phyloP scores from a whole-genome alignment of 2,888 invertebrate species.

The Drosophila leonis region DNA sequence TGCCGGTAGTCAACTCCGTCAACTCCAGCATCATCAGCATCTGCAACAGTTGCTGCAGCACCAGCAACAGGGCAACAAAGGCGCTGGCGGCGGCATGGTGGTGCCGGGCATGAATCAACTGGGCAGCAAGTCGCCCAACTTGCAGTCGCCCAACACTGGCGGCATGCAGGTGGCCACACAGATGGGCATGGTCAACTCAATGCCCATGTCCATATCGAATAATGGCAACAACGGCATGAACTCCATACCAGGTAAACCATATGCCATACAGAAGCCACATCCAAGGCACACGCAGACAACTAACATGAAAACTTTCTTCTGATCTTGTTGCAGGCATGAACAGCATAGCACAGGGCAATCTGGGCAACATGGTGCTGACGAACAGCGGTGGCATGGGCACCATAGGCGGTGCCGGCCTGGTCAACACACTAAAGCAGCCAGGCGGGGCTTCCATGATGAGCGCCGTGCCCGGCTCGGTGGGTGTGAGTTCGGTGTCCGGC shows the following conservation, averaged over 20 bases:
- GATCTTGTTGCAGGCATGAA: constrained; percentile 88
- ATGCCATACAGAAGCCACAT: too few relatives aligned
- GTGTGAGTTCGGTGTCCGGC: constrained; percentile 80
- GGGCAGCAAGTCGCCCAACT: constrained; percentile 93
- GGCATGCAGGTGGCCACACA: constrained; percentile 89
- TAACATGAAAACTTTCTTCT: background rate
- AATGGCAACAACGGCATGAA: constrained; percentile 91
- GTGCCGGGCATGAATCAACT: constrained; percentile 90
- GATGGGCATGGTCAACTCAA: constrained; percentile 89
- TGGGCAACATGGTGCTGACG: constrained; percentile 92
- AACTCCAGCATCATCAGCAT: constrained; percentile 87
- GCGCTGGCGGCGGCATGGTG: constrained; percentile 76
- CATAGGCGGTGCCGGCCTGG: constrained; percentile 87
- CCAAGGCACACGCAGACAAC: too few relatives aligned
- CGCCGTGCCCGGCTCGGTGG: constrained; percentile 87
- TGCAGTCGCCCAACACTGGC: constrained; percentile 94
- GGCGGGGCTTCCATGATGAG: constrained; percentile 87
- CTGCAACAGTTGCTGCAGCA: constrained; percentile 90
- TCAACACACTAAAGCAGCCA: constrained; percentile 91
- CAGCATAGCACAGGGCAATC: constrained; percentile 87
- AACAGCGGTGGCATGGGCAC: constrained; percentile 89
- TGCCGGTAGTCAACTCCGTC: constrained; percentile 82
- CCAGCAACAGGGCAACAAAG: constrained; percentile 82
- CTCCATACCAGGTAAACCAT: constrained; percentile 89
- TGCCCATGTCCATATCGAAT: constrained; percentile 91